phyloP scores from a whole-genome alignment of 2,888 invertebrate genomes.

The Platycheirus albimanus region DNA sequence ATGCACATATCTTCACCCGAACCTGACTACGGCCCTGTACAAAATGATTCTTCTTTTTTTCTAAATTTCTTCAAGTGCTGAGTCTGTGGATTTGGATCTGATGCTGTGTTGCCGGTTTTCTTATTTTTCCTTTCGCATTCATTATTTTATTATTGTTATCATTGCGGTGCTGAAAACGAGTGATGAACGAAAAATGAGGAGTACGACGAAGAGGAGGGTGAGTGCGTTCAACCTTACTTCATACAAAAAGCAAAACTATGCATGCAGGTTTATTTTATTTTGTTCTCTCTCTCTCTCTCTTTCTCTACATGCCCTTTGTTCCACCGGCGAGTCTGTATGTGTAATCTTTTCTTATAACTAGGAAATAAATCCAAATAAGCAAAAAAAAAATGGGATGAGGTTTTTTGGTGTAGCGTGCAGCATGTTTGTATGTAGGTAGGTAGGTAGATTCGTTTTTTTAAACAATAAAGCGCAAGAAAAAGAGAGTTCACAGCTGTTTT shows the following conservation, averaged over 20 bases:
- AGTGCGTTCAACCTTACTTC: slow-evolving; percentile 71
- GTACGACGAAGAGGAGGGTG: slow-evolving; percentile 51
- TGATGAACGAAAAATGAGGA: slow-evolving; percentile 2
- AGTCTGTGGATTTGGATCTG: slow-evolving; percentile 18
- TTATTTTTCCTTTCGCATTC: slow-evolving; percentile 21
- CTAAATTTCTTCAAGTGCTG: slow-evolving; percentile 16
- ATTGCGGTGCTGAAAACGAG: slow-evolving; percentile 2
- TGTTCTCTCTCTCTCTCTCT: too few species aligned
- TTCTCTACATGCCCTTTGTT: slow-evolving; percentile 16
- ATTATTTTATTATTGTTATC: slow-evolving; percentile 59
- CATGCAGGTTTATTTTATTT: slow-evolving; percentile 65
- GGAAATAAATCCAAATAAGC: slow-evolving; percentile 15
- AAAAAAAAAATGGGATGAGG: slow-evolving; percentile 46
- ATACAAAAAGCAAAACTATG: slow-evolving; percentile 50
- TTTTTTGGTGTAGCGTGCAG: too few species aligned
- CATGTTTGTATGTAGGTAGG: too few species aligned
- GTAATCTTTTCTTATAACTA: slow-evolving; percentile 12
- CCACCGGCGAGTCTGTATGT: slow-evolving; percentile 16
- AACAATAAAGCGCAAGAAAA: slow-evolving; percentile 30
- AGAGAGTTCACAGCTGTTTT: slow-evolving; percentile 57
- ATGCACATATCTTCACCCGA: not conserved
- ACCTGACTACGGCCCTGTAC: not conserved
- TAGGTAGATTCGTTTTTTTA: slow-evolving; percentile 14
- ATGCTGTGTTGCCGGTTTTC: slow-evolving; percentile 71
- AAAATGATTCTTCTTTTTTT: slow-evolving; percentile 58